Percentiles rank a stretch among this genome's conserved stretches.
phyloP scores from a whole-genome alignment of 2,797 vertebrate species.

The Hemibagrus guttatus region DNA sequence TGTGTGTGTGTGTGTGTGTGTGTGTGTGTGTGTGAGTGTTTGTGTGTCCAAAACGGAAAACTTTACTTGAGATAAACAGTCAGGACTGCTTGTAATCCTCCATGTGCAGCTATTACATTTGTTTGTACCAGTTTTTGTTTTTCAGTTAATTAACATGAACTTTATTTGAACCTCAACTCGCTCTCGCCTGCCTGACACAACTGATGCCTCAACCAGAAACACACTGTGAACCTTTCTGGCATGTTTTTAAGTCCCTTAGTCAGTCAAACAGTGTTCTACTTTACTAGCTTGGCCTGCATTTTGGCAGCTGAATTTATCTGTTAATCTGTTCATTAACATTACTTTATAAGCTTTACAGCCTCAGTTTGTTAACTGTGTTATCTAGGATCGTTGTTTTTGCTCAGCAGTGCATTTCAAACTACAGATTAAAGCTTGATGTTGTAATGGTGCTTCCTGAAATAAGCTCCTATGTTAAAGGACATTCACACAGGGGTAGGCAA shows the following conservation, averaged over 20 bases:
- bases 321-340: neutral
- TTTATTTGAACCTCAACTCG: neutral
- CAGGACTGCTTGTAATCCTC: neutral
- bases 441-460: neutral
- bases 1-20: neutral
- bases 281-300: neutral
- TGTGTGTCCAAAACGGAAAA: neutral
- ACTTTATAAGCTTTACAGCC: neutral
- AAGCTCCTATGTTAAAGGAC: neutral
- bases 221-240: neutral
- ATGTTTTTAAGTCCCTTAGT: neutral
- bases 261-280: neutral
- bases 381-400: neutral
- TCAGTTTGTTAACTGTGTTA: neutral
- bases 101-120: neutral
- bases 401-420: neutral
- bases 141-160: neutral
- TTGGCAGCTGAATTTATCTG: neutral
- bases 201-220: neutral
- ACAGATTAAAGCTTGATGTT: neutral
- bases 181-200: neutral
- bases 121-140: neutral
- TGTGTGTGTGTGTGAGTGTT: neutral
- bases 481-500: neutral
- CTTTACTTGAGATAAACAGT: neutral